Percentiles rank a stretch among this genome's conserved stretches.
phyloP scores from a whole-genome alignment of 1,140 invertebrate genomes.

The Drosophila arawakana region DNA sequence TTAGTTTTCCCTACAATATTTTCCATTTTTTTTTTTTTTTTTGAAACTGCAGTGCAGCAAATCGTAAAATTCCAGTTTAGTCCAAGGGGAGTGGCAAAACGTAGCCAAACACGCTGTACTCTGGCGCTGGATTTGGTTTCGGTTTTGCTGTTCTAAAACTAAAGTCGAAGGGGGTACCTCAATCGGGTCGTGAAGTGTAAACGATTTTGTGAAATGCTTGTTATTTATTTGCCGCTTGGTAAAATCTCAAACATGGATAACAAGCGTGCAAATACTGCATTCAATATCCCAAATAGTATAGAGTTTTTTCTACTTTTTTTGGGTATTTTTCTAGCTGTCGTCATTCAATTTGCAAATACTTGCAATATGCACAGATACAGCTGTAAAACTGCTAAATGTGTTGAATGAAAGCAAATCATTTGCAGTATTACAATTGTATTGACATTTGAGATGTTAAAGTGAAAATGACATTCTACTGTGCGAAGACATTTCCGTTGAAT shows the following conservation, averaged over 20 bases:
- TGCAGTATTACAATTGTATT: neutral
- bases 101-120: neutral
- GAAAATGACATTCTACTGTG: neutral
- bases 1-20: conserved; percentile 1
- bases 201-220: conserved; percentile 61
- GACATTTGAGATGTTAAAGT: neutral
- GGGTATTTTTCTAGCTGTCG: too few species aligned
- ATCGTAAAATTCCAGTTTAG: conserved; percentile 32
- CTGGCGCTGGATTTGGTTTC: conserved; percentile 5
- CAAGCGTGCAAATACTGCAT: conserved; percentile 10
- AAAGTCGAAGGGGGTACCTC: conserved; percentile 27
- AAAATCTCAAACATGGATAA: conserved; percentile 52
- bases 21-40: conserved; percentile 13
- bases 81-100: conserved; percentile 7
- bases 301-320: too few species aligned
- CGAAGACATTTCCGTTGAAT: neutral
- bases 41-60: conserved; percentile 38
- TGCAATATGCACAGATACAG: too few species aligned
- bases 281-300: neutral
- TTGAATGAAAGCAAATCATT: neutral
- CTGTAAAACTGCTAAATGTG: too few species aligned
- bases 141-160: conserved; percentile 12
- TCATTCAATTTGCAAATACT: too few species aligned
- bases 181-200: conserved; percentile 46
- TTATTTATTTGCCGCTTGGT: conserved; percentile 78